These are phyloP conservation scores for Hemicordylus capensis DNA, from an alignment of 2,113 vertebrate genomes.

Conservation along the genomic window DNA sequence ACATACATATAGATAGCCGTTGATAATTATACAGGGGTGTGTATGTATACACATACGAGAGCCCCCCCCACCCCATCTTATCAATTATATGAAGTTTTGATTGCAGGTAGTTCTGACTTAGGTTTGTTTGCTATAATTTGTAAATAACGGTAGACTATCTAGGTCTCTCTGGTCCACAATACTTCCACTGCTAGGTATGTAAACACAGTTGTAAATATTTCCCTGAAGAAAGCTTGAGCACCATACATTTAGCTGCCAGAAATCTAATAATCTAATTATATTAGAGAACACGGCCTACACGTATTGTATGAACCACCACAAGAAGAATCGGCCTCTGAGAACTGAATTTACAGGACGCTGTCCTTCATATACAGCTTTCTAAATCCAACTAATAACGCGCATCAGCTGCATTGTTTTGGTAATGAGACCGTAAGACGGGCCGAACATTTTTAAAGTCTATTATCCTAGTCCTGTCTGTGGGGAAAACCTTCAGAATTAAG, in stretches of 20 bases:
- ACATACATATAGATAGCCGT: too few relatives aligned
- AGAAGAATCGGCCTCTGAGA: not conserved
- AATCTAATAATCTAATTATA: not conserved
- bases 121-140: constrained; percentile 19
- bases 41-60: too few relatives aligned
- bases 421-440: not conserved
- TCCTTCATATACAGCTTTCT: not conserved
- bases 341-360: too few relatives aligned
- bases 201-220: not conserved
- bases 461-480: not conserved
- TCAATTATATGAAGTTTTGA: not conserved
- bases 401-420: not conserved
- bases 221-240: not conserved
- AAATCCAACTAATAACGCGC: too few relatives aligned
- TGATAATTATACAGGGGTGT: too few relatives aligned
- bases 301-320: not conserved
- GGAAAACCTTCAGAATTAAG: not conserved
- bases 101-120: not conserved
- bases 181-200: too few relatives aligned
- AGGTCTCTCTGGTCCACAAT: not conserved
- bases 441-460: not conserved
- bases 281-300: not conserved
- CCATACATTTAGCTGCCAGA: not conserved
- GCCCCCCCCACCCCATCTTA: too few relatives aligned
- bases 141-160: not conserved